phyloP scores from a whole-genome alignment of 2,888 invertebrate species.

The Bellardia bayeri region DNA sequence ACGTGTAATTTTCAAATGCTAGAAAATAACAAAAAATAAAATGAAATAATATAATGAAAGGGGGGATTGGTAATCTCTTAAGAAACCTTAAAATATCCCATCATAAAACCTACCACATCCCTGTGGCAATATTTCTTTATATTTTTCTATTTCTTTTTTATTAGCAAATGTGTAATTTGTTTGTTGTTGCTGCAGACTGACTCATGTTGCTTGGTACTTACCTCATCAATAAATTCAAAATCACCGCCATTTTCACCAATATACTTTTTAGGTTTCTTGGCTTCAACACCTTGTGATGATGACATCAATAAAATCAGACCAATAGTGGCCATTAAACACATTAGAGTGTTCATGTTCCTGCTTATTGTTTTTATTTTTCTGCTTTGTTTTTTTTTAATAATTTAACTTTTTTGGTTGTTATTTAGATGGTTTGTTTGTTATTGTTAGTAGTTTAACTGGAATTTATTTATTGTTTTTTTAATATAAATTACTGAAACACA shows the following conservation, averaged over 20 bases:
- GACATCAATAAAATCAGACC: constrained; percentile 83
- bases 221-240: constrained; percentile 92
- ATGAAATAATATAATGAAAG: constrained; percentile 16
- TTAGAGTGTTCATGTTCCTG: constrained; percentile 81
- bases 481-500: constrained; percentile 26
- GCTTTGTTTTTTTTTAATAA: background rate
- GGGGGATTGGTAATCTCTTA: constrained; percentile 49
- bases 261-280: constrained; percentile 88
- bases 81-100: constrained; percentile 64
- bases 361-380: constrained; percentile 7
- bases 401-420: background rate
- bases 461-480: background rate
- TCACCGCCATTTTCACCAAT: constrained; percentile 89
- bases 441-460: background rate
- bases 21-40: constrained; percentile 16
- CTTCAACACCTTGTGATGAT: constrained; percentile 81
- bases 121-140: background rate
- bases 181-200: constrained; percentile 18
- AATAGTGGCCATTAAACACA: constrained; percentile 80
- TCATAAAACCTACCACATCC: constrained; percentile 13
- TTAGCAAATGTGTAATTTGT: background rate
- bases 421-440: background rate
- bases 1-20: constrained; percentile 24
- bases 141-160: background rate
- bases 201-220: constrained; percentile 82